Percentiles rank a stretch among this genome's conserved stretches.
These are phyloP conservation scores for Caenorhabditis inopinata DNA, from an alignment of 1,140 invertebrate genomes.

Conservation along the genomic window DNA sequence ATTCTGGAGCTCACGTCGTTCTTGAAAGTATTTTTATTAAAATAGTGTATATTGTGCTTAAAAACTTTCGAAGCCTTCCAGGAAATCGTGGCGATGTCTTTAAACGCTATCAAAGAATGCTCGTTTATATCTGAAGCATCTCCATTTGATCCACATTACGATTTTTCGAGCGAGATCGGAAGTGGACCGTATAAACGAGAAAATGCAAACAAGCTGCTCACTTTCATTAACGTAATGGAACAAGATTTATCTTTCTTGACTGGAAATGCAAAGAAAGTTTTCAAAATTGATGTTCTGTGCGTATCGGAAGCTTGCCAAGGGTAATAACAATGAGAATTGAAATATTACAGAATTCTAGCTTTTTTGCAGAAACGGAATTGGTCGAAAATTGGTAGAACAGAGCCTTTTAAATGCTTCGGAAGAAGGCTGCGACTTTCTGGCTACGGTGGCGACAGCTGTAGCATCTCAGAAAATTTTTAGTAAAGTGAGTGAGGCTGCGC, in stretches of 20 bases:
- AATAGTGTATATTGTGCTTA: no score
- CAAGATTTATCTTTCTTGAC: slow-evolving; percentile 6
- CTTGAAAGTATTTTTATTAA: no score
- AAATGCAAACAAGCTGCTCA: slow-evolving; percentile 22
- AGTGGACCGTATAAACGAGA: background rate
- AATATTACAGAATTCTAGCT: background rate
- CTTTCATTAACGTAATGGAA: slow-evolving; percentile 13
- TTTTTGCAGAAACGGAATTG: slow-evolving; percentile 39
- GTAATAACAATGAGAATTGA: no score
- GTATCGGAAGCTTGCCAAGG: slow-evolving; percentile 31
- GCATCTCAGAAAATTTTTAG: background rate
- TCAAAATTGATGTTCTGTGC: slow-evolving; percentile 41
- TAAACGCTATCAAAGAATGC: slow-evolving; percentile 29
- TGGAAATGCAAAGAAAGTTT: background rate
- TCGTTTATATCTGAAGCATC: background rate
- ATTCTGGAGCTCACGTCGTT: no score
- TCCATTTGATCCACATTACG: slow-evolving; percentile 17
- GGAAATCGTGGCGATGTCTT: slow-evolving; percentile 12
- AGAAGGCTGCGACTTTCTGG: background rate
- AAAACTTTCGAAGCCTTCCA: background rate
- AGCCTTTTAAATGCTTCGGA: background rate
- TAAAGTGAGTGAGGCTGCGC: background rate
- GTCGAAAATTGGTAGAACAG: background rate
- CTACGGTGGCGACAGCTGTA: background rate
- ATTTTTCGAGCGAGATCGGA: slow-evolving; percentile 2